A percentile compares a stretch with the other conserved stretches of the same genome.
Evolutionary conservation across 2,797 vertebrate species (phyloP).

Genomic region (Hipposideros larvatus): DNA sequence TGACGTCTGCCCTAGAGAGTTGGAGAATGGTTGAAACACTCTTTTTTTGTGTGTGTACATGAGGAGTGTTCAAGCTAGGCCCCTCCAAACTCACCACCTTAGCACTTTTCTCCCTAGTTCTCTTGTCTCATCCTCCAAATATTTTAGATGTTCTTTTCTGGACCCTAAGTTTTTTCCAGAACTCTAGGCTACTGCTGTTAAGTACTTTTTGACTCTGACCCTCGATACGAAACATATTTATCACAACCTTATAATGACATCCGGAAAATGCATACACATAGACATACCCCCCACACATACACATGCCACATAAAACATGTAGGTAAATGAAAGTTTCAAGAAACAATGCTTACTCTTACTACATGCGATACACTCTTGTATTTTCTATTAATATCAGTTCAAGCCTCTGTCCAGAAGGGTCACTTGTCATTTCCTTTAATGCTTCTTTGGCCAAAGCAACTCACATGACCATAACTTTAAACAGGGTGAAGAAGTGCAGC

Average conservation of each 20-base stretch:
- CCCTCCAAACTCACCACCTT: background rate
- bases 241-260: background rate
- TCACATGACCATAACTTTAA: background rate
- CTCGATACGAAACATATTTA: background rate
- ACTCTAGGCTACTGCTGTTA: background rate
- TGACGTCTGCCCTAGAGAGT: background rate
- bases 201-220: background rate
- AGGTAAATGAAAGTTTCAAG: background rate
- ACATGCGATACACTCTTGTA: fast-evolving
- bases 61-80: background rate
- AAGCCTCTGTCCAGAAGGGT: background rate
- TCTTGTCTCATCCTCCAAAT: background rate
- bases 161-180: background rate
- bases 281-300: background rate
- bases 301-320: background rate
- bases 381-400: background rate
- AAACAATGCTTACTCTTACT: background rate
- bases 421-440: background rate
- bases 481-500: background rate
- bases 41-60: background rate
- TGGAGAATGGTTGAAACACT: background rate
- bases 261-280: background rate
- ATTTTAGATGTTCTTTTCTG: background rate
- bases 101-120: background rate
- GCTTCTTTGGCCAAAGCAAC: background rate